Evolutionary conservation across 2,888 invertebrate species (phyloP).

Genomic region (Chloromyia formosa): DNA sequence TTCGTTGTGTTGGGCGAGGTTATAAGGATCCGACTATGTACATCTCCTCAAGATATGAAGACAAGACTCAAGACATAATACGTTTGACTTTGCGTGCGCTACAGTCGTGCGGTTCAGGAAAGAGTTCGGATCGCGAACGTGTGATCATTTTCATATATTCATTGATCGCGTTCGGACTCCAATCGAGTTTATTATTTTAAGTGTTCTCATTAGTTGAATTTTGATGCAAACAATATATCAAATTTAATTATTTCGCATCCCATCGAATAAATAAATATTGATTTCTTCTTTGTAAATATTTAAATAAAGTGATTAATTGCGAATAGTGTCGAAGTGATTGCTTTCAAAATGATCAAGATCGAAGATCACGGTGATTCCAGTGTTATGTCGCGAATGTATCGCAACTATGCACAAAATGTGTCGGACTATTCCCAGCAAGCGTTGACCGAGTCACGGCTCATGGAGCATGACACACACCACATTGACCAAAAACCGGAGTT

Average conservation of each 20-base stretch:
- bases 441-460: slow-evolving; percentile 49
- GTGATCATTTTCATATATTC: not conserved
- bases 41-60: slow-evolving; percentile 13
- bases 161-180: slow-evolving; percentile 11
- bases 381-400: slow-evolving; percentile 53
- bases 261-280: slow-evolving; percentile 6
- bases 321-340: not conserved
- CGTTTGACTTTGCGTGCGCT: not conserved
- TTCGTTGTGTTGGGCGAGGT: slow-evolving; percentile 35
- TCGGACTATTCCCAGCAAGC: slow-evolving; percentile 51
- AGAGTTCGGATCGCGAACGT: slow-evolving; percentile 10
- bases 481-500: not conserved
- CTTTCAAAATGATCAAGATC: slow-evolving; percentile 49
- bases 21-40: slow-evolving; percentile 10
- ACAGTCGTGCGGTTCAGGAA: slow-evolving; percentile 10
- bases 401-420: slow-evolving; percentile 54
- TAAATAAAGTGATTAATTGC: slow-evolving; percentile 13
- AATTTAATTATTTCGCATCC: slow-evolving; percentile 23
- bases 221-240: slow-evolving; percentile 7
- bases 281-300: slow-evolving; percentile 15
- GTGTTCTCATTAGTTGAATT: slow-evolving; percentile 3
- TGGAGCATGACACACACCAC: not conserved
- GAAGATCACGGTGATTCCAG: slow-evolving; percentile 50
- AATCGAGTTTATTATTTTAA: slow-evolving; percentile 39
- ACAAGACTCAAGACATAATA: too few species aligned